Evolutionary conservation across 2,797 vertebrate genomes (phyloP).

Genomic region (Botia kubotai): DNA sequence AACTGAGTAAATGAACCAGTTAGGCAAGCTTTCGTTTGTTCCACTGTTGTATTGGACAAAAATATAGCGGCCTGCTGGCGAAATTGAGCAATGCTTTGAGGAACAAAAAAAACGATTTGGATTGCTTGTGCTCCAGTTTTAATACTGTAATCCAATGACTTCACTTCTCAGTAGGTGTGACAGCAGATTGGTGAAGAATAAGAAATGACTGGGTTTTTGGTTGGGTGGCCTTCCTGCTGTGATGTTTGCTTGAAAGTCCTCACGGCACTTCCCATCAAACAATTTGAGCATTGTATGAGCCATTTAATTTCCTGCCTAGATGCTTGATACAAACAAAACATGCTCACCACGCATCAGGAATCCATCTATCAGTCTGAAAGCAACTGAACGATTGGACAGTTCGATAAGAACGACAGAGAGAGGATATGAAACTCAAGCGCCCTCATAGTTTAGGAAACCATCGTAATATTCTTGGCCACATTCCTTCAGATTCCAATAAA

Average conservation of each 20-base stretch:
- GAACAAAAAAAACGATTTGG: slow-evolving; percentile 12
- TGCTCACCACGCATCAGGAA: slow-evolving; percentile 47
- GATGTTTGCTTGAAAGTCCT: slow-evolving; percentile 45
- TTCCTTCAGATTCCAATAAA: slow-evolving; percentile 67
- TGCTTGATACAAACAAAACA: slow-evolving; percentile 51
- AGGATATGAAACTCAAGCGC: slow-evolving; percentile 55
- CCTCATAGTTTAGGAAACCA: slow-evolving; percentile 60
- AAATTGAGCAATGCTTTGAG: slow-evolving; percentile 27
- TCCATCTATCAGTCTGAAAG: slow-evolving; percentile 33
- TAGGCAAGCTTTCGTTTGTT: not conserved
- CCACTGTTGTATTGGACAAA: not conserved
- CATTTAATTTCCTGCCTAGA: slow-evolving; percentile 61
- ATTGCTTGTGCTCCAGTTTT: slow-evolving; percentile 11
- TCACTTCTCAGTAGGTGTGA: not conserved
- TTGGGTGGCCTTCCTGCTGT: slow-evolving; percentile 52
- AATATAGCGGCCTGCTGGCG: not conserved
- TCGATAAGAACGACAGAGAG: slow-evolving; percentile 47
- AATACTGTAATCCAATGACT: slow-evolving; percentile 30
- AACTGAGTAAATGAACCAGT: slow-evolving; percentile 4
- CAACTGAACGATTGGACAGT: slow-evolving; percentile 53
- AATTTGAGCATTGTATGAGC: slow-evolving; percentile 21
- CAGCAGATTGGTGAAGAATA: slow-evolving; percentile 25
- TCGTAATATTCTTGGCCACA: slow-evolving; percentile 70
- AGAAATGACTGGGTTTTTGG: slow-evolving; percentile 10
- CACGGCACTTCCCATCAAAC: slow-evolving; percentile 38